phyloP scores from a whole-genome alignment of 1,140 invertebrate genomes.

The Drosophila asahinai region DNA sequence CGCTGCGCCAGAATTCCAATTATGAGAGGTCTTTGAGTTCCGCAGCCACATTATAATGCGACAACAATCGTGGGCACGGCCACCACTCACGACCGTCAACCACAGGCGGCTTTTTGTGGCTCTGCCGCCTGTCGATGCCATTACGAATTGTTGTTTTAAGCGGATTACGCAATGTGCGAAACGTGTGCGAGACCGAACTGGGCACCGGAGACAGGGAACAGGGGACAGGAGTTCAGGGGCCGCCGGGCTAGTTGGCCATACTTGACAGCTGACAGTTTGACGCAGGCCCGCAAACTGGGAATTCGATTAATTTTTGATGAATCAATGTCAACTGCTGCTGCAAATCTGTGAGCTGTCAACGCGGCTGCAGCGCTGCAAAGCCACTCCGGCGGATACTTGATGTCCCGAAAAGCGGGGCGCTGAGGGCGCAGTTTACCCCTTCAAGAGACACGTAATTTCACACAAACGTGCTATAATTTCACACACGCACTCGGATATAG shows the following conservation, averaged over 20 bases:
- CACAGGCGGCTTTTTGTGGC: slow-evolving; percentile 26
- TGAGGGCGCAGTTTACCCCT: slow-evolving; percentile 13
- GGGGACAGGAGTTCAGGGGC: background rate
- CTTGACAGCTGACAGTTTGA: slow-evolving; percentile 69
- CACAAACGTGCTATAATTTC: slow-evolving; percentile 40
- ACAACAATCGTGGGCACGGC: slow-evolving; percentile 26
- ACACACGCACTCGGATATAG: slow-evolving; percentile 57
- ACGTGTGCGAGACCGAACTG: slow-evolving; percentile 9
- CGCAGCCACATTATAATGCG: slow-evolving; percentile 46
- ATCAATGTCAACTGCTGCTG: slow-evolving; percentile 81
- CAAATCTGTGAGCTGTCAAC: slow-evolving; percentile 77
- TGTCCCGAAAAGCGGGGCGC: background rate
- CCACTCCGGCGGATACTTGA: slow-evolving; percentile 46
- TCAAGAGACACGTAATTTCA: slow-evolving; percentile 45
- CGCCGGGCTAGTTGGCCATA: slow-evolving; percentile 30
- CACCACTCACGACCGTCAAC: slow-evolving; percentile 9
- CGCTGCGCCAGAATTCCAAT: slow-evolving; percentile 35
- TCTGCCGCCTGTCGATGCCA: slow-evolving; percentile 53
- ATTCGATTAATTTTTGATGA: slow-evolving; percentile 84
- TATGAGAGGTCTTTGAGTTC: slow-evolving; percentile 22
- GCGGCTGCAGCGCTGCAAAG: slow-evolving; percentile 45
- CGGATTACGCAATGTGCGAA: slow-evolving; percentile 60
- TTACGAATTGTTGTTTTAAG: slow-evolving; percentile 69
- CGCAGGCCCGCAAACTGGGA: slow-evolving; percentile 49
- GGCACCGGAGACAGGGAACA: background rate